These are phyloP conservation scores for Numenius phaeopus DNA, from an alignment of 2,797 vertebrate genomes.

Conservation along the genomic window DNA sequence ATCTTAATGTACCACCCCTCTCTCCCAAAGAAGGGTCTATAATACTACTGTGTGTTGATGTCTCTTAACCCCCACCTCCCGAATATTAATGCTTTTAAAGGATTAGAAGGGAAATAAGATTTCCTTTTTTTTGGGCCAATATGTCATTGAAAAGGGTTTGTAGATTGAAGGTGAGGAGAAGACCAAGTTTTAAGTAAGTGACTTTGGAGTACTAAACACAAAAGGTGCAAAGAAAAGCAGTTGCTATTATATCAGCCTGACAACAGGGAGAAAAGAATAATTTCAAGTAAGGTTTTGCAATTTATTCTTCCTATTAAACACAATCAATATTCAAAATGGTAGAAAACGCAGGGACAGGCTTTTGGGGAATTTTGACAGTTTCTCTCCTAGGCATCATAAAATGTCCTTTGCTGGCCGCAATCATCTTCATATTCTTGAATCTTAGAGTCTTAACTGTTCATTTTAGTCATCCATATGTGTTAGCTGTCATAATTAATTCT, in stretches of 20 bases:
- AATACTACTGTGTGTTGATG: neutral
- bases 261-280: neutral
- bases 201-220: neutral
- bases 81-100: neutral
- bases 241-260: neutral
- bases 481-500: neutral
- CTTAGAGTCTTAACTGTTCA: neutral
- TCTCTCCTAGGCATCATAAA: neutral
- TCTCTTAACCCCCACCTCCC: neutral
- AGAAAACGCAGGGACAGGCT: neutral
- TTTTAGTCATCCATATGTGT: neutral
- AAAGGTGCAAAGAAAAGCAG: neutral
- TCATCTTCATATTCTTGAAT: neutral
- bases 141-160: neutral
- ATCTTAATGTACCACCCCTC: neutral
- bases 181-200: neutral
- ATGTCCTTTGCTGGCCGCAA: neutral
- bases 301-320: neutral
- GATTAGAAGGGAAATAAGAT: neutral
- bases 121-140: neutral
- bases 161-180: neutral
- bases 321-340: neutral
- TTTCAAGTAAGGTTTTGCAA: neutral
- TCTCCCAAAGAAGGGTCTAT: neutral
- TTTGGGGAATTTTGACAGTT: neutral